phyloP scores from a whole-genome alignment of 2,797 vertebrate species.

The Margarornis squamiger region DNA sequence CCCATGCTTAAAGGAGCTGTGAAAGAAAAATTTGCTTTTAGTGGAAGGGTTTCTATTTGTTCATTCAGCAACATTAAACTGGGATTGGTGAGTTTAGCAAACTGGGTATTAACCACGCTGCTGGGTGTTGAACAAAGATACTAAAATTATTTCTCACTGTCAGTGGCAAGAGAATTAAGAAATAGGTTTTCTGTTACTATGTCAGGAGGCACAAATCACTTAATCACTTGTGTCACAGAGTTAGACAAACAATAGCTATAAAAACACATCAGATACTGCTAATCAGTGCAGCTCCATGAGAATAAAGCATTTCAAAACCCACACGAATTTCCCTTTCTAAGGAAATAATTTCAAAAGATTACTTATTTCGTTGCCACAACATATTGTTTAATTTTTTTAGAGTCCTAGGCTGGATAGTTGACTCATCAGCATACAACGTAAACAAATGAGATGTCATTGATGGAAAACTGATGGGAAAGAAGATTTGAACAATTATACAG shows the following conservation, averaged over 20 bases:
- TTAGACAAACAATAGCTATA: background rate
- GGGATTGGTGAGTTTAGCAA: background rate
- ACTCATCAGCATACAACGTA: background rate
- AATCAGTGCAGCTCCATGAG: background rate
- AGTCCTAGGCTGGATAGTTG: background rate
- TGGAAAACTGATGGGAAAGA: conserved; percentile 1
- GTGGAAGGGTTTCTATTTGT: background rate
- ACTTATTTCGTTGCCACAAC: background rate
- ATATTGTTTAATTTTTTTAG: background rate
- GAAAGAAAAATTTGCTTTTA: background rate
- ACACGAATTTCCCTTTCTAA: background rate
- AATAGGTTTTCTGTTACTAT: background rate
- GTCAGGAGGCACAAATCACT: background rate
- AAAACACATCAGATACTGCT: background rate
- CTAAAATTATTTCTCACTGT: background rate
- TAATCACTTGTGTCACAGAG: background rate
- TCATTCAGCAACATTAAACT: background rate
- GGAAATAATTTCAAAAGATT: background rate
- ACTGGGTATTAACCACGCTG: rapidly evolving
- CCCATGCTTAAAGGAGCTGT: background rate
- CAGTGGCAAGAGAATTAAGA: background rate
- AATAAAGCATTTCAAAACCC: background rate
- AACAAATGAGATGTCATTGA: background rate
- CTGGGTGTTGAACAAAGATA: background rate
- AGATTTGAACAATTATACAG: background rate